Base-by-base conservation (phyloP, 37 sponge, comb jelly and placozoan species). In the Petrosia ficiformis region DNA sequence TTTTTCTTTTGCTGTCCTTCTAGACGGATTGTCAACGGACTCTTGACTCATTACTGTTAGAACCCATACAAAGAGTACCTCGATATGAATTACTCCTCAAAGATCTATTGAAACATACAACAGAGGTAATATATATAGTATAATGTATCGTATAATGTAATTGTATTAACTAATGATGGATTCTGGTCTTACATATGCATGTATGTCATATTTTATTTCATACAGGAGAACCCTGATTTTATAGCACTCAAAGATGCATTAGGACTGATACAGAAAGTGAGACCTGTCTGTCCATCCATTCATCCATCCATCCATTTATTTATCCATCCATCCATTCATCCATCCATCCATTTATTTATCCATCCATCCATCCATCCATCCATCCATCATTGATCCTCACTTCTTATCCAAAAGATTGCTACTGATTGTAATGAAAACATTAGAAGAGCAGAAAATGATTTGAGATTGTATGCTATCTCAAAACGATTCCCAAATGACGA, bases 61-160 rank as follows among this genome's bases (percentile, higher is more conserved):
- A 82, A 35, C 91, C 91, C 39, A 85, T 90, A 31, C 91, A 90
- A 74, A 81, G 94, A 57, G 77, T 89, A 3, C 81, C 86, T n/a
- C 73, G 94, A 44, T 93, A 93, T 38, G 80, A 81, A 42, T 22
- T 93, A 24, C 80, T 93, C 19, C 76, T 93, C 36, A 85, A 93
- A 31, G 94, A 93, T 44, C 80, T 88, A 44, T 73, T 93, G 6
- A 88, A 81, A 32, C 76, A 90, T 65, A 90, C 91, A 1, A 6
- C 63, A 6, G 82, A 81, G 78, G 91, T 90, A 59, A n/a, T 42
- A 29, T 21, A 65, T 48, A n/a, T n/a, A n/a, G n/a, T n/a, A n/a
- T n/a, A n/a, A n/a, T n/a, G n/a, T n/a, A n/a, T n/a, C n/a, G n/a
- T n/a, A n/a, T n/a, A n/a, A 24, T 0, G 44, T 29, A 39, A 68